Evolutionary conservation across 2,888 invertebrate species (phyloP), one percentile per base, ranked within the genome.

Genomic region (Parthenolecanium corni): DNA sequence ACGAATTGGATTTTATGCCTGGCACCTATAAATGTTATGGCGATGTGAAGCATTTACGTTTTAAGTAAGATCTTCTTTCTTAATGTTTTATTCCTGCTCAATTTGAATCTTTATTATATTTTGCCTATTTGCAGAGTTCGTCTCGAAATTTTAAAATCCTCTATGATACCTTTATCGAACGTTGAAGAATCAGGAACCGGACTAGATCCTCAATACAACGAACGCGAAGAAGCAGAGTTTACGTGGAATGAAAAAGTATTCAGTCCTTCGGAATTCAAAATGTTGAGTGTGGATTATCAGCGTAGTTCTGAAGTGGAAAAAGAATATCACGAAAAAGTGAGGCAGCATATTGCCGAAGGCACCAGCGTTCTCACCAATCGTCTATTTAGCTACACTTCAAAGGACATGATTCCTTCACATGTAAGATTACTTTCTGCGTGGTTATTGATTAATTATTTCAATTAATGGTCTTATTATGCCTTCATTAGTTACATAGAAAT

Each of bases 121-220:
- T n/a, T 51, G 5, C 25, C n/a, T 23, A 23, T n/a, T 51, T 9
- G 20, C 20, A 63, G 63, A 44, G 38, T 63, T 46, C 63, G 63
- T 46, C 23, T 63, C n/a, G 63, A 63, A 53, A 44, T 53, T 14
- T 42, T 25, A 6, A 63, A 63, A 23, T 63, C 63, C 2, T 63
- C 63, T 9, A 53, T 53, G 47, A 63, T 63, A 52, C 63, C 63
- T 9, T 46, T 63, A 31, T 63, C 63, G 11, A 53, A 47, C 21
- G 53, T 63, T 5, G 63, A 63, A 46, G 63, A 63, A 23, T 53
- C 52, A 63, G 63, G 53, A 53, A 40, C 53, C 3, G 63, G 63
- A 2, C 31, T 63, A 3, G 53, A 63, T 63, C 63, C 63, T 31
- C 63, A 63, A 21, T 52, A 53, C 23, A 53, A 63, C 16, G 63